Evolutionary conservation across 1,140 invertebrate genomes (phyloP).

Genomic region (Rhyacophila brunnea): DNA sequence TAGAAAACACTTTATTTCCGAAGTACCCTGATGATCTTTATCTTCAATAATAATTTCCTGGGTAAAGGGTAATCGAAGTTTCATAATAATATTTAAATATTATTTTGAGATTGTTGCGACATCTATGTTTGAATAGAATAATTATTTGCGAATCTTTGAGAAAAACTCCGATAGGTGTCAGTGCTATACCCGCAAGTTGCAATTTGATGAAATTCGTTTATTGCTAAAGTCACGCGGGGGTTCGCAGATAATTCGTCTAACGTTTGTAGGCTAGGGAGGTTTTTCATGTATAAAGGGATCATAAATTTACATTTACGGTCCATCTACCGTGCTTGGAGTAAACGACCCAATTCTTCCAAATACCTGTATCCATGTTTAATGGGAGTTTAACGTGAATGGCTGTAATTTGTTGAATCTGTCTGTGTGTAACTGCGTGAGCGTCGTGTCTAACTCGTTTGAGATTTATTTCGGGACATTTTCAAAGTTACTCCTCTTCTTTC

Average conservation of each 20-base stretch:
- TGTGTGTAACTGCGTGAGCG: slow-evolving; percentile 21
- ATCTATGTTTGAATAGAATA: too few relatives aligned
- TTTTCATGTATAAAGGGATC: slow-evolving; percentile 37
- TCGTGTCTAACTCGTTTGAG: slow-evolving; percentile 13
- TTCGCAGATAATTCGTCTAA: slow-evolving; percentile 30
- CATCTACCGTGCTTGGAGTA: slow-evolving; percentile 35
- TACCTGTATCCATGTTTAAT: slow-evolving; percentile 37
- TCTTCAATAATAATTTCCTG: too few relatives aligned
- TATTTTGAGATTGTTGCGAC: too few relatives aligned
- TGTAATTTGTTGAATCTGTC: slow-evolving; percentile 33
- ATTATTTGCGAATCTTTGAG: too few relatives aligned
- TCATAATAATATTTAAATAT: too few relatives aligned
- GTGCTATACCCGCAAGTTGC: too few relatives aligned
- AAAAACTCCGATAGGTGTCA: too few relatives aligned
- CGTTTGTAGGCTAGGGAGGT: slow-evolving; percentile 22
- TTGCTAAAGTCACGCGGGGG: not conserved
- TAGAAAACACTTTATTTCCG: too few relatives aligned
- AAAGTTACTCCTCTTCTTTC: slow-evolving; percentile 8
- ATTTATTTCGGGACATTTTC: slow-evolving; percentile 27
- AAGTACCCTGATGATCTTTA: too few relatives aligned
- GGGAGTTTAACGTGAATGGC: slow-evolving; percentile 35
- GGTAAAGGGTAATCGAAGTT: too few relatives aligned
- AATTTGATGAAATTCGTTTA: too few relatives aligned
- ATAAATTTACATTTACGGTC: slow-evolving; percentile 37
- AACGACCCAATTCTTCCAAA: slow-evolving; percentile 37